Base-by-base conservation (phyloP, 2,113 vertebrate genomes). In the Petromus typicus region DNA sequence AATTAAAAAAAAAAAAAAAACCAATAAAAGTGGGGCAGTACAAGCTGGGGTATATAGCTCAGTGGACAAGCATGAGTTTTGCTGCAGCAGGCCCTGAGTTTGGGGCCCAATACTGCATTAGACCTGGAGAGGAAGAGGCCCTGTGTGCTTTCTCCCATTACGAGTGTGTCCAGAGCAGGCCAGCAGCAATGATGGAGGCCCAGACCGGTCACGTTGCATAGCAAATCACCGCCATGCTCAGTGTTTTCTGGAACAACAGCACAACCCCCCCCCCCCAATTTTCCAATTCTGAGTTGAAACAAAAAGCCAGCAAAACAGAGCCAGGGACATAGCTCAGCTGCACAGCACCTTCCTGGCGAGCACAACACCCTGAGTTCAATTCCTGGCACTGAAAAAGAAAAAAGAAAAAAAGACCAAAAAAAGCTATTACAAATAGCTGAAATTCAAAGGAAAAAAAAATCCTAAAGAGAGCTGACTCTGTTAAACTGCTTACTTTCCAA, bases 401-500 rank as follows among this genome's bases (percentile, higher is more conserved):
- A 71, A 18, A 71, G 20, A 64, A 43, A 9, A 69, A 20, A 32
- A 92, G 27, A 71, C 54, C 54, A 71, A n/a, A 27, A 69, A 69
- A 37, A 94, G 27, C 79, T 89, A 67, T 25, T 64, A 85, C 22
- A 51, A 79, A 63, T 57, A 78, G 54, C 71, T 89, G 85, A 94
- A 91, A 84, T 57, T 30, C 32, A 17, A 71, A 71, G 22, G n/a
- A n/a, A n/a, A 20, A 16, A 32, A 1, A 34, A 25, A 82, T 88
- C 54, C 30, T 67, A 75, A n/a, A 93, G 73, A 92, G 93, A 89
- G 51, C 61, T 30, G 59, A 40, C 59, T 75, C 90, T 82, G 48
- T 89, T 51, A 80, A 86, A 89, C 17, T 22, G 34, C n/a, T 89
- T 76, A 56, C 51, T 81, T 91, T 91, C 73, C 78, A 88, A 85